These are phyloP conservation scores for Hermaeophaga mercurialis DNA, from an alignment of 2,888 invertebrate species.

Conservation along the genomic window DNA sequence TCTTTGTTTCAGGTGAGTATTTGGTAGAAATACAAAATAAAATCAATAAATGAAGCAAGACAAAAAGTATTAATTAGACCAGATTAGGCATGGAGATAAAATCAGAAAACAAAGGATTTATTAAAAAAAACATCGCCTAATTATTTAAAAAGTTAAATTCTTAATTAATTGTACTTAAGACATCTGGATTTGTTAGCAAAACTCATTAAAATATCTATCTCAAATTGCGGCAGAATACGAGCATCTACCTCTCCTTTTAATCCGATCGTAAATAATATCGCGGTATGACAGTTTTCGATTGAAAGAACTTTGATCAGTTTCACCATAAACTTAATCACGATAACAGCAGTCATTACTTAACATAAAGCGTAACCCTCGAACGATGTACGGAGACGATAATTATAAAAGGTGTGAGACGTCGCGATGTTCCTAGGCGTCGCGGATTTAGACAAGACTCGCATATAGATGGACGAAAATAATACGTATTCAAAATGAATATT, in stretches of 20 bases:
- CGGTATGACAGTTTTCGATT: conserved; percentile 2
- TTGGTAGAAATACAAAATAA: conserved; percentile 6
- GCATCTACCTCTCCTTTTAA: too few species aligned
- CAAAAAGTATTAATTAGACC: too few species aligned
- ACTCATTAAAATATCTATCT: too few species aligned
- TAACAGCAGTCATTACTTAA: conserved; percentile 26
- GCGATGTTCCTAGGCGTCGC: conserved; percentile 15
- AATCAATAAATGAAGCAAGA: neutral
- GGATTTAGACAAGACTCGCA: neutral
- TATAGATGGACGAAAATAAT: too few species aligned
- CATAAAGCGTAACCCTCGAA: conserved; percentile 15
- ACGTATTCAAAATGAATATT: too few species aligned
- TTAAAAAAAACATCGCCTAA: too few species aligned
- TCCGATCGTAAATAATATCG: neutral
- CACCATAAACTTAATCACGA: conserved; percentile 7
- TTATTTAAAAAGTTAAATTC: too few species aligned
- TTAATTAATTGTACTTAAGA: too few species aligned
- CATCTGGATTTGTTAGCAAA: too few species aligned
- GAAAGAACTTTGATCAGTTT: conserved; percentile 16
- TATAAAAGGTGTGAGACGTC: conserved; percentile 27
- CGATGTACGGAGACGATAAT: conserved; percentile 13
- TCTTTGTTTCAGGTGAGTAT: conserved; percentile 16
- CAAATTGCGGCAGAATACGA: too few species aligned
- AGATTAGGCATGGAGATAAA: too few species aligned
- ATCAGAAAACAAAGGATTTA: too few species aligned